Percentiles rank a stretch among this genome's conserved stretches.
These are phyloP conservation scores for Cettia cetti DNA, from an alignment of 2,113 vertebrate genomes.

Conservation along the genomic window DNA sequence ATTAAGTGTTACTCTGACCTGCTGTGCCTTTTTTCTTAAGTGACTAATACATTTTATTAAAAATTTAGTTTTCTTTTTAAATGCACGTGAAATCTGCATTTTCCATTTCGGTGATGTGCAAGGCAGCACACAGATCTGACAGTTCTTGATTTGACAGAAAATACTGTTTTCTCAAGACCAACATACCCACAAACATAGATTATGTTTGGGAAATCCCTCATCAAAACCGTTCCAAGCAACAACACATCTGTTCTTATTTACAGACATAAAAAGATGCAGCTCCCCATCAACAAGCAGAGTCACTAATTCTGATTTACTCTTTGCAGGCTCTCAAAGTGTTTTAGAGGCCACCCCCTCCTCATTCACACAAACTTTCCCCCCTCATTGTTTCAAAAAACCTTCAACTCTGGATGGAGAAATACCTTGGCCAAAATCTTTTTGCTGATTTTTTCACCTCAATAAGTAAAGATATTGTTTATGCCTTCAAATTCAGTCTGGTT, in stretches of 20 bases:
- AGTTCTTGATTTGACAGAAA: constrained; percentile 3
- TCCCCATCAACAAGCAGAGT: not conserved
- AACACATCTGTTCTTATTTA: constrained; percentile 68
- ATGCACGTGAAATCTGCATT: not conserved
- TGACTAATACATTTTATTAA: not conserved
- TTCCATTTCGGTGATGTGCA: not conserved
- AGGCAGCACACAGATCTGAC: constrained; percentile 1
- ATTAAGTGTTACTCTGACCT: not conserved
- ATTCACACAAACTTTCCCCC: not conserved
- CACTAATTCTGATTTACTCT: constrained; percentile 19
- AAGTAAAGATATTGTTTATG: not conserved
- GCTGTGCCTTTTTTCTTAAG: not conserved
- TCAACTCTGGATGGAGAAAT: not conserved
- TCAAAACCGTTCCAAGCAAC: constrained; percentile 32
- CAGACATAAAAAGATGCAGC: constrained; percentile 19
- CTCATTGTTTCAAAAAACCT: not conserved
- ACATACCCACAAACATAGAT: not conserved
- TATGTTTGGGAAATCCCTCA: constrained; percentile 48
- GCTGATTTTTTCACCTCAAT: not conserved
- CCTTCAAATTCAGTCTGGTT: constrained; percentile 11
- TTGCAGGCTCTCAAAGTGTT: not conserved
- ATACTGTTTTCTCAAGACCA: not conserved
- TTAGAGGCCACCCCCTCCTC: not conserved
- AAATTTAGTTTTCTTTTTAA: not conserved
- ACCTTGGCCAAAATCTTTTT: not conserved